phyloP scores from a whole-genome alignment of 2,113 vertebrate species.

The Lampris incognitus region DNA sequence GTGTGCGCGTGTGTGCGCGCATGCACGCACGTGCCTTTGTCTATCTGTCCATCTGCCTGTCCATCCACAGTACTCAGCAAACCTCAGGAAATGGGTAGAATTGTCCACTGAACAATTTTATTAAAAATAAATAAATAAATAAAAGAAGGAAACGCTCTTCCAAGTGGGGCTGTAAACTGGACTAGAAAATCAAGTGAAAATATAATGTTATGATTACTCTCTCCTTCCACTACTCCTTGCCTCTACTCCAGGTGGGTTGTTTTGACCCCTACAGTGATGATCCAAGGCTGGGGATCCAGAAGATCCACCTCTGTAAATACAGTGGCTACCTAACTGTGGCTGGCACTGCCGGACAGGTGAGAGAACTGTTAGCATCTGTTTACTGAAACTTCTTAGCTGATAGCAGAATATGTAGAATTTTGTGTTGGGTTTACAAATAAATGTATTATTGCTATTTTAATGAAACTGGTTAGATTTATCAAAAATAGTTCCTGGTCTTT shows the following conservation, averaged over 20 bases:
- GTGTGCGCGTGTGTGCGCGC: no score
- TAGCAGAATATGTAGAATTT: background rate
- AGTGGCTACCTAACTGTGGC: constrained; percentile 95
- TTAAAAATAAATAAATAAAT: background rate
- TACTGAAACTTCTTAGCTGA: background rate
- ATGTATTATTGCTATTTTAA: background rate
- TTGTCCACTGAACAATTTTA: background rate
- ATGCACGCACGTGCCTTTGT: no score
- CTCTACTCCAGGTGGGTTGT: constrained; percentile 88
- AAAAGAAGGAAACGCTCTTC: background rate
- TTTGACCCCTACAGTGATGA: constrained; percentile 99
- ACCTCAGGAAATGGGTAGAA: background rate
- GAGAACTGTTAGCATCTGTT: background rate
- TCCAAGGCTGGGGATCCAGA: constrained; percentile 96
- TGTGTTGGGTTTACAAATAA: background rate
- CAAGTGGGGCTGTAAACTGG: background rate
- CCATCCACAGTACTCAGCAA: background rate
- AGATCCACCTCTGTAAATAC: constrained; percentile 98
- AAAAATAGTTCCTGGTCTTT: background rate
- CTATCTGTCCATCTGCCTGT: no score
- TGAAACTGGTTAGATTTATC: no score
- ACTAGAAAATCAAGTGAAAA: background rate
- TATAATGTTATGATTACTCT: background rate
- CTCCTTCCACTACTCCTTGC: background rate
- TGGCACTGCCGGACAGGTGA: constrained; percentile 96